Base-by-base conservation (phyloP, 2,888 invertebrate species). In the Phyllotreta striolata region DNA sequence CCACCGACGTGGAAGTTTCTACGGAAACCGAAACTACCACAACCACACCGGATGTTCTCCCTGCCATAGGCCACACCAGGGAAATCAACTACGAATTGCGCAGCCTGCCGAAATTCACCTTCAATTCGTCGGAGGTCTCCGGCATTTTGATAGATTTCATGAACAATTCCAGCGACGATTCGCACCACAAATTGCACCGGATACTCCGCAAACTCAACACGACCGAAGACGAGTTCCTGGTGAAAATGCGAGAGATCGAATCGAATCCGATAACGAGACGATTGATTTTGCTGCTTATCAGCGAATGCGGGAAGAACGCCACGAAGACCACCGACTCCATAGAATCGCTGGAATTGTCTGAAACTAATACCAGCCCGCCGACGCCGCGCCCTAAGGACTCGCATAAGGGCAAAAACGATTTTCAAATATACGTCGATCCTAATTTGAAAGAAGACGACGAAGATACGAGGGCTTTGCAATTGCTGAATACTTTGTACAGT, bases 171-270 rank as follows among this genome's bases (percentile, higher is more conserved):
- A 87, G 88, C 41, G 85, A 87, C 62, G 86, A 87, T 57, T 86
- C 90, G 51, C 85, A 87, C 72, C 85, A 87, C 72, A 89, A 89
- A 71, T 90, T 92, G 0, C 89, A 91, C 73, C 87, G 91, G 80
- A 88, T 93, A 72, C 89, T 93, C 77, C 89, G 89, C 0, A 88
- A 88, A 12, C 83, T 92, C 66, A 92, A 93, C 73, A 89, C 89
- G 7, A 88, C 91, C 0, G 91, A 91, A 66, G 85, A 88, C 65
- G 90, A 91, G 70, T 83, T 93, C 59, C 87, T 92, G 85, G 87
- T 88, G 66, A 91, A 92, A 41, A 93, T 93, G 92, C 89, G 90
- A 75, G 90, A 91, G 77, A 92, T 92, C 0, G 89, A 89, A 71
- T 88, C 87, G 70, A 91, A 92, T 70, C 90, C 90, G 62, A 88